Evolutionary conservation across 2,113 vertebrate genomes (phyloP), one percentile per base, ranked within the genome.

Genomic region (Climacteris rufus): DNA sequence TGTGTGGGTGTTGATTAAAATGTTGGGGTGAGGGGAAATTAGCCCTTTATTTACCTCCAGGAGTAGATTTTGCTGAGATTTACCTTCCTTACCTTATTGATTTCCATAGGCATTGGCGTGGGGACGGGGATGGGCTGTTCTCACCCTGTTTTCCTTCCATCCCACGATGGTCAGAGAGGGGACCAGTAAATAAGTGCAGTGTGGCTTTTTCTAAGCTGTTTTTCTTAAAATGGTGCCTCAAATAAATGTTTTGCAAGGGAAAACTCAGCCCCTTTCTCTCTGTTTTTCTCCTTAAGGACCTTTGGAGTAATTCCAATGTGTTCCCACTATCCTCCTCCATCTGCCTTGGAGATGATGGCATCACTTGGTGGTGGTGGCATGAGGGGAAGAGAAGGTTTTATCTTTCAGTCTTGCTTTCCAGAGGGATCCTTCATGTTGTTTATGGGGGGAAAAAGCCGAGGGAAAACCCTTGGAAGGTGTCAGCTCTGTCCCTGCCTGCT

Each of bases 101-200:
- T 56, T 39, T 40, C 30, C 4, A 4, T 1, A 24, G 44, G 47
- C 9, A 3, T 10, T 28, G 20, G 11, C 0, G 1, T 13, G 12
- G 22, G 64, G 22, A 28, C 83, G 66, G n/a, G 25, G 10, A n/a
- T 20, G 18, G 18, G 45, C 35, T 53, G 7, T 35, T 69, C 50
- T 52, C 54, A 31, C 5, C 17, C 27, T 0, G 0, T 47, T 77
- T 27, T 82, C 35, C 50, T 53, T 35, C 50, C 14, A 2, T 15
- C 15, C 50, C 0, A 0, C 5, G 11, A 8, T 47, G 59, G 28
- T 17, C 56, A 20, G 49, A 15, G 37, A 45, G 4, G 10, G 27
- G 30, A 31, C 13, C 5, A 7, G 18, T 30, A 50, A 33, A 7
- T 6, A 15, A 42, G 4, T 7, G 19, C 37, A 68, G 25, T 50